A percentile compares a stretch with the other conserved stretches of the same genome.
Conservation (phyloP, 37 sponge, comb jelly and placozoan genomes). For the Aphrocallistes beatrix region DNA sequence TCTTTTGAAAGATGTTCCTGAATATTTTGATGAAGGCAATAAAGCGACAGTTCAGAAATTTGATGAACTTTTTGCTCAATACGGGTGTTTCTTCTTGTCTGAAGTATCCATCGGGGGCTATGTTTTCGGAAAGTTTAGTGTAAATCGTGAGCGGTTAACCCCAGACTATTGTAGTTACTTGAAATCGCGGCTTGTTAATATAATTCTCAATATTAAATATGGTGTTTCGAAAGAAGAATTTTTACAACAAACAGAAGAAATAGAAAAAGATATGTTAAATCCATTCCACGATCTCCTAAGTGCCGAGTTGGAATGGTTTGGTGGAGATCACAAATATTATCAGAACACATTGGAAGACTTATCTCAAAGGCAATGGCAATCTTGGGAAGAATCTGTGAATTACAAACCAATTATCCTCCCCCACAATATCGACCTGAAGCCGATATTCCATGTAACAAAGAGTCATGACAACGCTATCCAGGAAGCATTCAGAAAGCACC, state of each 20-base stretch:
- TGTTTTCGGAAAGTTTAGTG: background rate
- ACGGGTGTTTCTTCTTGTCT: background rate
- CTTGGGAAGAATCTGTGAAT: background rate
- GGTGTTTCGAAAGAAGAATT: background rate
- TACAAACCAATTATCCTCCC: background rate
- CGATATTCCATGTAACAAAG: background rate
- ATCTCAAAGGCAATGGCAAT: background rate
- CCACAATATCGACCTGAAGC: background rate
- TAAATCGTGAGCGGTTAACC: background rate
- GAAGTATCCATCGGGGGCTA: background rate
- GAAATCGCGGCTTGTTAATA: background rate
- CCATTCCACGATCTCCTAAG: background rate
- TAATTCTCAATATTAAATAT: background rate
- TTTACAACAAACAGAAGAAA: background rate
- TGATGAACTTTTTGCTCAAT: background rate
- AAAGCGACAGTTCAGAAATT: background rate
- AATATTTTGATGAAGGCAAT: background rate
- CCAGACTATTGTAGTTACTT: background rate
- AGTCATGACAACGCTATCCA: background rate
- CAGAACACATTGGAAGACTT: background rate
- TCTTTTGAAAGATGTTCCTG: background rate
- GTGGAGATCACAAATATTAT: background rate
- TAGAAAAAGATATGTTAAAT: background rate
- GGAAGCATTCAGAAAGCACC: background rate
- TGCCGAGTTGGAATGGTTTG: background rate